phyloP scores from a whole-genome alignment of 2,888 invertebrate genomes.

The Dilophus febrilis region DNA sequence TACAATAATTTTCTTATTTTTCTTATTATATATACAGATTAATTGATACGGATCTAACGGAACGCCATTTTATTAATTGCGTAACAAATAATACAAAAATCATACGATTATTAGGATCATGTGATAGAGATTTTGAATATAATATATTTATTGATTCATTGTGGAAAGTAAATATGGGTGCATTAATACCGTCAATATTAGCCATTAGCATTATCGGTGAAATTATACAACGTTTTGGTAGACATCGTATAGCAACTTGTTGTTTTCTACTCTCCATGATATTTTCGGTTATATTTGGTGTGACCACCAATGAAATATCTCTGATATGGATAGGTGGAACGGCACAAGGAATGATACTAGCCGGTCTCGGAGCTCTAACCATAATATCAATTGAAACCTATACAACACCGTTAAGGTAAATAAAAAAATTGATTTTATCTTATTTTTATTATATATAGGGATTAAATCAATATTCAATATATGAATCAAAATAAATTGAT shows the following conservation, averaged over 20 bases:
- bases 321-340: conserved; percentile 14
- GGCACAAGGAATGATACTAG: conserved; percentile 13
- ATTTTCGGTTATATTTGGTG: conserved; percentile 12
- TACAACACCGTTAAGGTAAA: conserved; percentile 12
- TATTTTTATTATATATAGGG: background rate
- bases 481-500: background rate
- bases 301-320: conserved; percentile 11
- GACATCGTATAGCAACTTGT: conserved; percentile 13
- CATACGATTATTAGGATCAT: conserved; percentile 26
- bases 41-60: conserved; percentile 39
- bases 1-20: conserved; percentile 9
- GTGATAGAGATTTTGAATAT: conserved; percentile 25
- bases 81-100: conserved; percentile 35
- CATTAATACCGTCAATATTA: conserved; percentile 11
- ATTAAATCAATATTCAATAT: background rate
- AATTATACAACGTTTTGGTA: conserved; percentile 11
- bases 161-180: conserved; percentile 12
- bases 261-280: conserved; percentile 12
- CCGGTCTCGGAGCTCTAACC: conserved; percentile 12
- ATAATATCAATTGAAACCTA: conserved; percentile 13
- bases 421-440: background rate
- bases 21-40: conserved; percentile 25
- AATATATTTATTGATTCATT: conserved; percentile 12
- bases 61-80: conserved; percentile 36
- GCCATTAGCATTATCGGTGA: conserved; percentile 11